These are phyloP conservation scores for Tetanocera ferruginea DNA, from an alignment of 2,888 invertebrate genomes.

Conservation along the genomic window DNA sequence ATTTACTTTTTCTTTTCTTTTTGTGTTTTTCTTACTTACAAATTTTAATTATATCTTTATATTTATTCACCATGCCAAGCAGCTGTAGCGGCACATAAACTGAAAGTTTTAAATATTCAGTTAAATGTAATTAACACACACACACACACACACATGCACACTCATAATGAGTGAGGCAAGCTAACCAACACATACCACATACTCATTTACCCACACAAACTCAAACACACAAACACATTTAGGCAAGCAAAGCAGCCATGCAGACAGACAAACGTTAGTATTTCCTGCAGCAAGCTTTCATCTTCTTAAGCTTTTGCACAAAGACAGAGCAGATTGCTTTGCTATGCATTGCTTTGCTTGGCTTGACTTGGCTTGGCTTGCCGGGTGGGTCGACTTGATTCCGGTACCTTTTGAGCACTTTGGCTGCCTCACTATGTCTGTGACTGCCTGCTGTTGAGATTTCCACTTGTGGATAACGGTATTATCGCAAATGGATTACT, in stretches of 20 bases:
- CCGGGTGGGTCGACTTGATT: no score
- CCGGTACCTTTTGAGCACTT: neutral
- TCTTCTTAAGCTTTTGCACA: constrained; percentile 2
- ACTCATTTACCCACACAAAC: neutral
- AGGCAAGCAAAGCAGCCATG: neutral
- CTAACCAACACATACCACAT: constrained; percentile 8
- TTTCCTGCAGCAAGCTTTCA: constrained; percentile 2
- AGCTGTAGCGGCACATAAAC: neutral
- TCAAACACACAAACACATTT: neutral
- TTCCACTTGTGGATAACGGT: constrained; percentile 37
- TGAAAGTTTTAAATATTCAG: constrained; percentile 56
- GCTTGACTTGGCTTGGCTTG: no score
- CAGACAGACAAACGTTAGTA: neutral
- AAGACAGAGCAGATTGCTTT: constrained; percentile 1
- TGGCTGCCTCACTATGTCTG: constrained; percentile 22
- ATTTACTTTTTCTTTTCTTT: neutral
- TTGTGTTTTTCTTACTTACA: neutral
- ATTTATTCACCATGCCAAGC: neutral
- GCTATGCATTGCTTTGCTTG: neutral
- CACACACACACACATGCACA: constrained; percentile 41
- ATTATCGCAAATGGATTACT: constrained; percentile 51
- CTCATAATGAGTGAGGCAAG: constrained; percentile 23
- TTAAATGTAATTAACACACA: constrained; percentile 58
- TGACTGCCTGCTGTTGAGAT: neutral
- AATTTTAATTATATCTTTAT: neutral